Evolutionary conservation across 92 coral and sea anemone genomes (phyloP).

Genomic region (Virgularia gustaviana): DNA sequence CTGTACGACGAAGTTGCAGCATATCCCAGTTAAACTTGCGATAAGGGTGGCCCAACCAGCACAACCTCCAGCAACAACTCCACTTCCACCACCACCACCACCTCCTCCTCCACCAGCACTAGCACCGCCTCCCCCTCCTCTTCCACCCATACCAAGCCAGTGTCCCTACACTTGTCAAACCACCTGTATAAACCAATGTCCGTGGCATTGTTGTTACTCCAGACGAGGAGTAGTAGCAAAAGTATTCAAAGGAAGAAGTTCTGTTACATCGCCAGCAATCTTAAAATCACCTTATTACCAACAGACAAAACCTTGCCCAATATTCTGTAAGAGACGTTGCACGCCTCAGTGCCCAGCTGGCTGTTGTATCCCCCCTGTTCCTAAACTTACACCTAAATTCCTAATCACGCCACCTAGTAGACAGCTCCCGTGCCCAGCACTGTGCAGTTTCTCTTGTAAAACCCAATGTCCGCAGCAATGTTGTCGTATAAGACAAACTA

Average conservation of each 20-base stretch:
- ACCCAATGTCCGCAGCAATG: constrained; percentile 15
- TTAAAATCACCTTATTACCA: not conserved
- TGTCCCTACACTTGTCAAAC: constrained; percentile 70
- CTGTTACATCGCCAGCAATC: not conserved
- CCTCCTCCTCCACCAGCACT: constrained; percentile 53
- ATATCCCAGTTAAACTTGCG: no score
- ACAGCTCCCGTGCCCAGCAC: not conserved
- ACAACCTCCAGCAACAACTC: constrained; percentile 4
- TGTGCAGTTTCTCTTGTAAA: not conserved
- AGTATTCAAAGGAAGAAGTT: not conserved
- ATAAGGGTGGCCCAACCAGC: constrained; percentile 5
- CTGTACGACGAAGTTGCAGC: not conserved
- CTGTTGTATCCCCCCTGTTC: constrained; percentile 19
- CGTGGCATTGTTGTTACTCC: constrained; percentile 68
- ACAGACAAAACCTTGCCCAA: not conserved
- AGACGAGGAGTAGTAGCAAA: constrained; percentile 1
- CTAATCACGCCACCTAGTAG: not conserved
- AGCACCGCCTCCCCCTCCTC: constrained; percentile 13
- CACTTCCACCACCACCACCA: constrained; percentile 47
- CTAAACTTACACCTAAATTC: not conserved
- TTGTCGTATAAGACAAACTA: no score
- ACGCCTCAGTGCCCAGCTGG: constrained; percentile 14
- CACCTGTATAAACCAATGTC: constrained; percentile 70
- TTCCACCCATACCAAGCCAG: constrained; percentile 24
- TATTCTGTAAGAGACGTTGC: constrained; percentile 13